Evolutionary conservation across 2,888 invertebrate species (phyloP), one percentile per base, ranked within the genome.

Genomic region (Phyllotreta striolata): DNA sequence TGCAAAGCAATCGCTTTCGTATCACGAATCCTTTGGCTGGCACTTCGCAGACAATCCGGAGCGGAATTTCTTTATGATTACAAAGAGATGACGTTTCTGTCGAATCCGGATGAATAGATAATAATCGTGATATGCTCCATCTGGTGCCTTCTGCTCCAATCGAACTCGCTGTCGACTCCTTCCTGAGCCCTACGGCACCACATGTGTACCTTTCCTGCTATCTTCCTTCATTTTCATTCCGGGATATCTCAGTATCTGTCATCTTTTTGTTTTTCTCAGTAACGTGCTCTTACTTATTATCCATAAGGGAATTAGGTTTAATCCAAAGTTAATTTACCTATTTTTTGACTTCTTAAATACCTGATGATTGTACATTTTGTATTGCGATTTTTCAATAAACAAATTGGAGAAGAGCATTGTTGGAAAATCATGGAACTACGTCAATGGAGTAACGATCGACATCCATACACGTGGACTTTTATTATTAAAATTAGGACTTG

Each of bases 51-150:
- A 62, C 58, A 47, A 47, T 47, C 24, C 47, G 24, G 24, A 72
- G 73, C 72, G 73, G 74, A 75, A 74, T 76, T 74, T 75, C 75
- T 76, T 77, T 76, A 74, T 76, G 75, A 75, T 73, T 70, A 73
- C 70, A 54, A 60, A 69, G 70, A 69, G 70, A 74, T 71, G 76
- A 75, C 72, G 74, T 74, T 70, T 69, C 72, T 74, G 76, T 77
- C 76, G 77, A 72, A 73, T 70, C 73, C 74, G 74, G 76, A 78
- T 76, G 76, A 77, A 76, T 74, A 77, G 76, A 76, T 76, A 78
- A 77, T 77, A 76, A 76, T 73, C 73, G 72, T 76, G 77, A 77
- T 77, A 75, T 75, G 74, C 74, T 75, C 76, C 77, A 77, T 77
- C 77, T 78, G 77, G 74, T 73, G 73, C 76, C 76, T 60, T 41